Evolutionary conservation across 2,797 vertebrate genomes (phyloP).

Genomic region (Anguilla megastoma): DNA sequence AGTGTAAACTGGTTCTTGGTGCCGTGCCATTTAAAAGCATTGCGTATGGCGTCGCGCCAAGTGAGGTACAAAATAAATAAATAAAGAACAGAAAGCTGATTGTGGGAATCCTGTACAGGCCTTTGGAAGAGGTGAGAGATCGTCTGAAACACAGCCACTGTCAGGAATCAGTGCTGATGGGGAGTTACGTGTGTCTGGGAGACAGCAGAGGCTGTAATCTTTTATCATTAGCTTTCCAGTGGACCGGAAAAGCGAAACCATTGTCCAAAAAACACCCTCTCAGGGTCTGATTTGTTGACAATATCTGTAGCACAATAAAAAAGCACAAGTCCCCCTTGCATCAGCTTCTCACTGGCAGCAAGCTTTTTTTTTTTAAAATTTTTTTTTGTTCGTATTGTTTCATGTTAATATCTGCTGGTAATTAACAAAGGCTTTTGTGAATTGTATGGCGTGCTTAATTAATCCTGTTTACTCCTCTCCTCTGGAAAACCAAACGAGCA

Average conservation of each 20-base stretch:
- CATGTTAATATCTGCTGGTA: not conserved
- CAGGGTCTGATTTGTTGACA: not conserved
- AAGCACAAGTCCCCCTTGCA: not conserved
- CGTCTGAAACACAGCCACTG: not conserved
- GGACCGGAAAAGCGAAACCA: not conserved
- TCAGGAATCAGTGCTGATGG: not conserved
- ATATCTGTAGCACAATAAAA: not conserved
- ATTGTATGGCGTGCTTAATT: not conserved
- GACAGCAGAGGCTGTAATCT: not conserved
- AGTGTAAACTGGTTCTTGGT: constrained; percentile 3
- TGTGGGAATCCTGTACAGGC: not conserved
- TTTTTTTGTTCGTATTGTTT: not conserved
- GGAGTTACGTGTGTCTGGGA: not conserved
- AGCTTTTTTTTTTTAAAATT: not conserved
- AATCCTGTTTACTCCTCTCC: not conserved
- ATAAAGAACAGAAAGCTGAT: not conserved
- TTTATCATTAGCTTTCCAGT: not conserved
- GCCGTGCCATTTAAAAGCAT: not conserved
- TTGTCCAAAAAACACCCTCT: not conserved
- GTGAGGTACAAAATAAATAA: not conserved
- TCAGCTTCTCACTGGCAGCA: not conserved
- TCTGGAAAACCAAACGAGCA: not conserved
- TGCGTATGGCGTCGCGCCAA: not conserved
- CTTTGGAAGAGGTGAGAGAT: not conserved
- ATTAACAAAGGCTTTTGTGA: not conserved